Evolutionary conservation across 1,140 invertebrate species (phyloP).

Genomic region (Eciton burchellii): DNA sequence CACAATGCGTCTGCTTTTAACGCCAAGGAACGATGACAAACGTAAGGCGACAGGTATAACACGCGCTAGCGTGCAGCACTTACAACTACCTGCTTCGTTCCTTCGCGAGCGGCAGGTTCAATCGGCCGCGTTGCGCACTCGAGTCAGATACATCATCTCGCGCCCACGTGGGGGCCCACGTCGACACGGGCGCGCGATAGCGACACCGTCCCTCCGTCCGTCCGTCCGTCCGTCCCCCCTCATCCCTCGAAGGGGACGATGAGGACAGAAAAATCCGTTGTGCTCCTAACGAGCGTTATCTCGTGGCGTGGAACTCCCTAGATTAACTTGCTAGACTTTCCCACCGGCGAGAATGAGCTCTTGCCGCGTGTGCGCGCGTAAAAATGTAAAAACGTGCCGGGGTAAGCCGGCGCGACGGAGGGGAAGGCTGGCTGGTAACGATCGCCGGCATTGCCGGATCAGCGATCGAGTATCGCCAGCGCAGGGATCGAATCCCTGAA

Average conservation of each 20-base stretch:
- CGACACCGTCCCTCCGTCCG: not conserved
- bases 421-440: no score
- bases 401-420: no score
- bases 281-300: conserved; percentile 47
- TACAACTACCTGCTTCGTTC: conserved; percentile 56
- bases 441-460: no score
- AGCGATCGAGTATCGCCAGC: no score
- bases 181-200: conserved; percentile 33
- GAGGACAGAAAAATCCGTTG: conserved; percentile 39
- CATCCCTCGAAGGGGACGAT: not conserved
- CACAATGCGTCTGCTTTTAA: conserved; percentile 51
- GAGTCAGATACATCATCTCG: conserved; percentile 58
- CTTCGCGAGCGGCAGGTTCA: conserved; percentile 42
- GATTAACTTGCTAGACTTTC: conserved; percentile 49
- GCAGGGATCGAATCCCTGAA: no score
- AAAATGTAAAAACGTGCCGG: no score
- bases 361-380: no score
- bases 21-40: conserved; percentile 46
- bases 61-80: conserved; percentile 39
- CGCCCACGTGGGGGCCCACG: conserved; percentile 19
- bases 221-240: not conserved
- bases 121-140: conserved; percentile 55
- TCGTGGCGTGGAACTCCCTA: conserved; percentile 40
- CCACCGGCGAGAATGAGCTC: conserved; percentile 46
- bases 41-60: conserved; percentile 58